Conservation (phyloP, 2,113 vertebrate species). For the Turnix velox region DNA sequence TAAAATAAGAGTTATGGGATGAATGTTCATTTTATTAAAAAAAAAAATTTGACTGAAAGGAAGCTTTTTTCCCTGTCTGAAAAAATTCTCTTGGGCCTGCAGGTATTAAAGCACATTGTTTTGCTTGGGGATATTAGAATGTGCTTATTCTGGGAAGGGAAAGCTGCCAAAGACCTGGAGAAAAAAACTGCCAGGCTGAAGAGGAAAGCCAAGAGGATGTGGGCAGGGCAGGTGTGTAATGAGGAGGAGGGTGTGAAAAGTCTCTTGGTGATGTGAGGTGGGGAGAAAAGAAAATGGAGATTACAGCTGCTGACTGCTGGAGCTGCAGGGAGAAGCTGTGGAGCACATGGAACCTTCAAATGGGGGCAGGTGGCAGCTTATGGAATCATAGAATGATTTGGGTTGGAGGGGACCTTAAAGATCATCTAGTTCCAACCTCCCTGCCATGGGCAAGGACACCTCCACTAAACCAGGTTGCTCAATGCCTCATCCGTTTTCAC, state of each 20-base stretch:
- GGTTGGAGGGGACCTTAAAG: no score
- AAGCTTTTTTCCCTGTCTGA: not conserved
- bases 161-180: not conserved
- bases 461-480: no score
- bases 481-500: no score
- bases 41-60: not conserved
- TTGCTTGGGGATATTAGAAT: constrained; percentile 8
- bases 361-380: fast-evolving
- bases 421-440: no score
- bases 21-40: not conserved
- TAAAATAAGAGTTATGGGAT: not conserved
- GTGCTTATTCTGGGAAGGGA: not conserved
- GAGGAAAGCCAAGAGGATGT: not conserved
- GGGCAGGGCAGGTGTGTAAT: constrained; percentile 11
- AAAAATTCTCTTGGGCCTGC: not conserved
- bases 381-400: no score
- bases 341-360: fast-evolving
- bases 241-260: not conserved
- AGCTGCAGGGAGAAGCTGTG: not conserved
- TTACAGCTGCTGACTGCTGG: not conserved
- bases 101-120: not conserved
- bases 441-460: no score
- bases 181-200: not conserved
- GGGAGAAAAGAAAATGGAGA: not conserved
- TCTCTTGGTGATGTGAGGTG: not conserved